phyloP scores from a whole-genome alignment of 2,888 invertebrate species.

The Tipula helvola region DNA sequence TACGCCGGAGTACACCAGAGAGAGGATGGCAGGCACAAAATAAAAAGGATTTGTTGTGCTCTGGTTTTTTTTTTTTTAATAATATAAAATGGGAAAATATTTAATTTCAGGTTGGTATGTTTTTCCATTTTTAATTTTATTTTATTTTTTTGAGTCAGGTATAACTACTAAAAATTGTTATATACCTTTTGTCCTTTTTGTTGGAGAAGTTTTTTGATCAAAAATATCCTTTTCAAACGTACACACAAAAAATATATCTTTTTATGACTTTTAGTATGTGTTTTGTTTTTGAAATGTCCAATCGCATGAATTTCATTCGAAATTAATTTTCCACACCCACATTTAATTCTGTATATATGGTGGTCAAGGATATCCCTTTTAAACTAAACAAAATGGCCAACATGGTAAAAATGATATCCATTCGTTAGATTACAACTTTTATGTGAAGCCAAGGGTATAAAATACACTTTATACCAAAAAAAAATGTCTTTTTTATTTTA shows the following conservation, averaged over 20 bases:
- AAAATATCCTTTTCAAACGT: not conserved
- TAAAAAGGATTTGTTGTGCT: not conserved
- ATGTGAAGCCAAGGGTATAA: not conserved
- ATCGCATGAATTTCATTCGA: not conserved
- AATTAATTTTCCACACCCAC: not conserved
- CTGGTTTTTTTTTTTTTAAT: not conserved
- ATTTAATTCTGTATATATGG: not conserved
- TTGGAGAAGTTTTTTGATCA: not conserved
- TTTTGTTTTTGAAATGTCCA: not conserved
- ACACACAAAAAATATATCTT: not conserved
- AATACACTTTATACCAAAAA: not conserved
- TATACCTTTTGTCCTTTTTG: not conserved
- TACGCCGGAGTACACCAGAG: not conserved
- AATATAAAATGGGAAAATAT: not conserved
- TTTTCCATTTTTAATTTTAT: not conserved
- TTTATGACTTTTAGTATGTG: not conserved
- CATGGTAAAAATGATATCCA: not conserved
- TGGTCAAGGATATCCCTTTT: not conserved
- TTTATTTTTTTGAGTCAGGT: not conserved
- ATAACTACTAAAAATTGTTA: not conserved
- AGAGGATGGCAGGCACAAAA: not conserved
- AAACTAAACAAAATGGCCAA: not conserved
- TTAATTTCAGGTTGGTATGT: conserved; percentile 4
- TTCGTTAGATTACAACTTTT: not conserved
- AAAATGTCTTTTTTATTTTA: not conserved